These are phyloP conservation scores for Spea multiplicata DNA, from an alignment of 2,113 vertebrate species.

Conservation along the genomic window DNA sequence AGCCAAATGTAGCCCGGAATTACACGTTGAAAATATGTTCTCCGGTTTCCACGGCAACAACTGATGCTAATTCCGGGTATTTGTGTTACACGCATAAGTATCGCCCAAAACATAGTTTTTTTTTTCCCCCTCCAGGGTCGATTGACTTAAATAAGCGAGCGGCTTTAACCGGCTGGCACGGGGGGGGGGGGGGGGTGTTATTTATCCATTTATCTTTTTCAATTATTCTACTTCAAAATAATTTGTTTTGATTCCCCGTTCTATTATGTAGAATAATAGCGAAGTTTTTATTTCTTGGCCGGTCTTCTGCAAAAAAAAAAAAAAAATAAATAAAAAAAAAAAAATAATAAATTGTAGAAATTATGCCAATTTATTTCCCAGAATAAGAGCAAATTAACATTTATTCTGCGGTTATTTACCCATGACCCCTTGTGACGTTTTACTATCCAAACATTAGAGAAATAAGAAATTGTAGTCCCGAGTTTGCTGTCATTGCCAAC, in stretches of 20 bases:
- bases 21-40: neutral
- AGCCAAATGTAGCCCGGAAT: neutral
- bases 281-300: neutral
- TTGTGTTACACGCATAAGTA: neutral
- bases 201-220: neutral
- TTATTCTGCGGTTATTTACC: neutral
- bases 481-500: too few relatives aligned
- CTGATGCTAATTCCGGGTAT: neutral
- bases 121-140: neutral
- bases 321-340: too few relatives aligned
- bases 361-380: neutral
- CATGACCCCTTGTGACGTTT: neutral
- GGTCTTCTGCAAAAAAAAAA: neutral
- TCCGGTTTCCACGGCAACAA: neutral
- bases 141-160: neutral
- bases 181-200: neutral
- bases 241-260: neutral
- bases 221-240: constrained; percentile 6
- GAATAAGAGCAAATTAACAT: neutral
- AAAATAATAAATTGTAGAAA: neutral
- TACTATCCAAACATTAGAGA: too few relatives aligned
- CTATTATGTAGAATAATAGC: neutral
- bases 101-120: neutral
- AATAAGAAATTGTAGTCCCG: too few relatives aligned
- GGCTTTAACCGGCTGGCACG: neutral